Evolutionary conservation across 2,888 invertebrate species (phyloP), one percentile per base, ranked within the genome.

Genomic region (Mellilla xanthometata): DNA sequence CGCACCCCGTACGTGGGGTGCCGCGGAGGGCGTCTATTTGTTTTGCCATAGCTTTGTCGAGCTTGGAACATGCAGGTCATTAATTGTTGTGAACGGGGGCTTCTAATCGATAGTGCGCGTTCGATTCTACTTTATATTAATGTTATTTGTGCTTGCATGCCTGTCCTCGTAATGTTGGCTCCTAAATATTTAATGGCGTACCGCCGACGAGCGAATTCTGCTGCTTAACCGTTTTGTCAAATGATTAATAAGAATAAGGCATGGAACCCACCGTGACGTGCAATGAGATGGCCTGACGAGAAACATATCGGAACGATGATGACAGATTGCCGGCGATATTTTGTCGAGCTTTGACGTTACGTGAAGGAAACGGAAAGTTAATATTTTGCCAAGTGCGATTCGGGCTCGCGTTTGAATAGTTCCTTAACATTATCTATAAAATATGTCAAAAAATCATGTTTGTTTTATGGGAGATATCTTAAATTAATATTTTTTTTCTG

Each of bases 111-210:
- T 89, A 88, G 83, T 74, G 77, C 75, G 77, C 82, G 85, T 86
- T 87, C 87, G 85, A 88, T 87, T 88, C 87, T 80, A 84, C 87
- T 89, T 88, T 88, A 86, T 89, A 87, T 88, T 89, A 88, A 88
- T 88, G 87, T 85, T 86, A 85, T 89, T 88, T 87, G 86, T 74
- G 74, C 80, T 75, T 79, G 77, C 76, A 66, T 68, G 66, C 72
- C 65, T 62, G 60, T 64, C 60, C 65, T 56, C 48, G 53, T 60
- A 60, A 56, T 59, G 54, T 62, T 57, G 52, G 9, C 55, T 53
- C 60, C 59, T 72, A 72, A 69, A 72, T 68, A 65, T 62, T 58
- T 63, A 67, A 72, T 65, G 65, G 52, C 15, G 27, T 19, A 41
- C 28, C 38, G 36, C 42, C 40, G 34, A 43, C 26, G 44, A 47